Percentiles rank a stretch among this genome's conserved stretches.
phyloP scores from a whole-genome alignment of 2,113 vertebrate species.

The Anseranas semipalmata region DNA sequence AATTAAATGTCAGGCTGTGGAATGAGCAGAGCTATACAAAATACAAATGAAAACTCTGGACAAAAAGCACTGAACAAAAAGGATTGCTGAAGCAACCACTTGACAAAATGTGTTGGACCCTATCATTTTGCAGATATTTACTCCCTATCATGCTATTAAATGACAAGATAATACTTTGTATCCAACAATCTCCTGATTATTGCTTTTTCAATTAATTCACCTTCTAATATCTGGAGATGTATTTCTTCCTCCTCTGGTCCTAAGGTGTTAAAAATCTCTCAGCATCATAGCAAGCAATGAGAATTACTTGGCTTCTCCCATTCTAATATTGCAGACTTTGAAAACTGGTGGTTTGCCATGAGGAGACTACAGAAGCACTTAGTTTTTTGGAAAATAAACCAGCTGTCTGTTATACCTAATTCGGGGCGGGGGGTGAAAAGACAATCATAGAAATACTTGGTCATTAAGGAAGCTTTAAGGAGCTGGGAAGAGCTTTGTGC shows the following conservation, averaged over 20 bases:
- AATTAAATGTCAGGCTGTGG: conserved; percentile 67
- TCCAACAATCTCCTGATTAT: background rate
- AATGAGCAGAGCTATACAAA: background rate
- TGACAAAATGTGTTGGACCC: background rate
- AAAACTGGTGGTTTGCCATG: background rate
- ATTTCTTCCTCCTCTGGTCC: background rate
- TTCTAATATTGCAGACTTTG: background rate
- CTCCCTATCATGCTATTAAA: background rate
- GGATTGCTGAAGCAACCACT: background rate
- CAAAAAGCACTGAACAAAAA: conserved; percentile 15
- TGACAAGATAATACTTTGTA: background rate
- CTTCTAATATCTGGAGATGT: background rate
- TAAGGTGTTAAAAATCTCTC: background rate
- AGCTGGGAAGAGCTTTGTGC: background rate
- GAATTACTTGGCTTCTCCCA: background rate
- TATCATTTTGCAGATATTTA: background rate
- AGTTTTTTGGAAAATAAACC: background rate
- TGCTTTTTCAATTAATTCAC: background rate
- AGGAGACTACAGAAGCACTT: background rate
- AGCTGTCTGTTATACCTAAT: background rate
- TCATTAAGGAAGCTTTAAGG: background rate
- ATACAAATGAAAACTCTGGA: background rate
- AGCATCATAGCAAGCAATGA: background rate
- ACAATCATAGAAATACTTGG: background rate
- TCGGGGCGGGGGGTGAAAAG: background rate